These are phyloP conservation scores for Hylia prasina DNA, from an alignment of 2,113 vertebrate genomes.

Conservation along the genomic window DNA sequence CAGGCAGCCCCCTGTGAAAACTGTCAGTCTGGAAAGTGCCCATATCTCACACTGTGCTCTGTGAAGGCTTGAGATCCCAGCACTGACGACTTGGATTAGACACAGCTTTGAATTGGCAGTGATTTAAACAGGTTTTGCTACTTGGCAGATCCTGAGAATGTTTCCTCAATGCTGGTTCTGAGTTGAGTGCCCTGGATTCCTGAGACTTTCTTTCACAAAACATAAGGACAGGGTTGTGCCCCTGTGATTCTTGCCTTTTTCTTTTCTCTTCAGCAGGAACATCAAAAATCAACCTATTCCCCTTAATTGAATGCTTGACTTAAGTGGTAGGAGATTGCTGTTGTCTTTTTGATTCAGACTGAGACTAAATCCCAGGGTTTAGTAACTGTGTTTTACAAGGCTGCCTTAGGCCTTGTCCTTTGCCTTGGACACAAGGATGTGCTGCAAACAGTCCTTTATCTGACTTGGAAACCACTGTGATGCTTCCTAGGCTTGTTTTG, in stretches of 20 bases:
- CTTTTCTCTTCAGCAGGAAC: neutral
- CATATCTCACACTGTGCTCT: neutral
- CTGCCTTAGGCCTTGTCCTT: neutral
- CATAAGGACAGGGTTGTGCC: neutral
- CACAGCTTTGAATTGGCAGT: neutral
- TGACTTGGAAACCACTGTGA: accelerated
- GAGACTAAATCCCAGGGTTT: neutral
- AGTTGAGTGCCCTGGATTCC: neutral
- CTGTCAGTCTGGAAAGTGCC: neutral
- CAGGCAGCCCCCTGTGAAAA: neutral
- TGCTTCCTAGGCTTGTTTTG: neutral
- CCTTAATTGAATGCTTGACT: neutral
- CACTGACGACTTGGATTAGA: neutral
- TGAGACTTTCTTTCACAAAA: neutral
- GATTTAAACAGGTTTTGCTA: neutral
- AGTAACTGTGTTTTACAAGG: too few relatives aligned
- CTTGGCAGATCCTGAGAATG: neutral
- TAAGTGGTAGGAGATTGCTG: neutral
- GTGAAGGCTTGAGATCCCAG: neutral
- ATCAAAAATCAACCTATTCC: neutral
- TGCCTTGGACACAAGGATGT: neutral
- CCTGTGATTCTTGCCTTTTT: neutral
- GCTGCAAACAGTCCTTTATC: neutral
- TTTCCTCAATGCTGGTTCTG: neutral
- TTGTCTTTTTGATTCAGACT: neutral